phyloP scores from a whole-genome alignment of 2,113 vertebrate genomes.

The Copsychus sechellarum region DNA sequence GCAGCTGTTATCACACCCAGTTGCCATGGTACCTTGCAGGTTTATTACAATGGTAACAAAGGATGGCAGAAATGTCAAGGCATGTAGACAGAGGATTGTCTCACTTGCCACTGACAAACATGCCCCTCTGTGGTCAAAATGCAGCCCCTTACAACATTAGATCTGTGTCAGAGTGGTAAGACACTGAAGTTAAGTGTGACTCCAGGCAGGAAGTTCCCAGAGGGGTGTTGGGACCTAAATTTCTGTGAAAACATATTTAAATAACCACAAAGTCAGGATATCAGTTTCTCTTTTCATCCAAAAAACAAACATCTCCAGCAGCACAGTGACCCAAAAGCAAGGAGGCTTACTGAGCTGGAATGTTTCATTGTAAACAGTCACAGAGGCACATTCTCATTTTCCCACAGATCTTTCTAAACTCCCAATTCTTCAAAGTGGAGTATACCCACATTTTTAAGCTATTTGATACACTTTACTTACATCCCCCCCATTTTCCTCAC shows the following conservation, averaged over 20 bases:
- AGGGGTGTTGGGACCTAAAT: background rate
- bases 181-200: background rate
- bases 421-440: background rate
- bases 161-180: background rate
- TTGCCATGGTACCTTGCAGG: slow-evolving; percentile 12
- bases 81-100: background rate
- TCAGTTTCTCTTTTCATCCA: background rate
- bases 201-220: background rate
- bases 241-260: background rate
- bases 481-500: background rate
- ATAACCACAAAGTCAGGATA: background rate
- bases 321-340: background rate
- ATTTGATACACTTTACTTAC: background rate
- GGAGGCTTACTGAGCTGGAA: background rate
- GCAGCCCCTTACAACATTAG: background rate
- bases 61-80: background rate
- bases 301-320: background rate
- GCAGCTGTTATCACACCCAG: background rate
- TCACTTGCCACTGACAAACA: background rate
- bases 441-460: background rate
- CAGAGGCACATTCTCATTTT: background rate
- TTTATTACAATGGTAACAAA: slow-evolving; percentile 36
- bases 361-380: background rate
- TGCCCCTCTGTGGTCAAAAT: background rate
- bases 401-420: background rate